These are phyloP conservation scores for Pocillopora meandrina DNA, from an alignment of 92 coral and sea anemone species.

Conservation along the genomic window DNA sequence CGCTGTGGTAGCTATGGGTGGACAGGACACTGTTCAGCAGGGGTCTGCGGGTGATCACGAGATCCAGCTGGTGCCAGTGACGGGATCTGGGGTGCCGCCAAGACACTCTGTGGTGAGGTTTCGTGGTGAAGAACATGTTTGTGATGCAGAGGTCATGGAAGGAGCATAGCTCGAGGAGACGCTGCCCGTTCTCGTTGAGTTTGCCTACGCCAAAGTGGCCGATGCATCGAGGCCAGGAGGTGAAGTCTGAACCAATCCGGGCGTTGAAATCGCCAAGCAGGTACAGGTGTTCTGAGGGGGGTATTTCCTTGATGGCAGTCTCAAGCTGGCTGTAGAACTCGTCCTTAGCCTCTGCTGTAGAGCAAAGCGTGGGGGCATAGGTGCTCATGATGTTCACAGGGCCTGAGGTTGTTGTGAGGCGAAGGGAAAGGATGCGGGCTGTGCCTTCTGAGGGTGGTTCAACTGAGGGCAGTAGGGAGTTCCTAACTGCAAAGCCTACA, in stretches of 20 bases:
- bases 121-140: conserved; percentile 24
- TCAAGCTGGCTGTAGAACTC: too few relatives aligned
- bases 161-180: conserved; percentile 40
- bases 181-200: background rate
- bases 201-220: background rate
- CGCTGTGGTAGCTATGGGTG: conserved; percentile 23
- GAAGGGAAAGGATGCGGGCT: conserved; percentile 39
- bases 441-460: conserved; percentile 35
- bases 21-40: conserved; percentile 23
- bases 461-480: too few relatives aligned
- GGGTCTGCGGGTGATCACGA: conserved; percentile 17
- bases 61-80: conserved; percentile 44
- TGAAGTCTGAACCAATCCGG: background rate
- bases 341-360: conserved; percentile 19
- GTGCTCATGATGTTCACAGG: conserved; percentile 33
- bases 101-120: conserved; percentile 9
- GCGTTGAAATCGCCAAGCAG: background rate
- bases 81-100: conserved; percentile 9
- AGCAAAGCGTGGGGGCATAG: conserved; percentile 50
- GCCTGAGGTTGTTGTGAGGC: conserved; percentile 38
- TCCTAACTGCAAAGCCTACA: too few relatives aligned
- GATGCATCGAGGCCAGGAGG: background rate
- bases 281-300: conserved; percentile 40
- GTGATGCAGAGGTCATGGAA: background rate
- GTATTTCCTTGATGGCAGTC: conserved; percentile 22